These are phyloP conservation scores for Prietella phreatophila DNA, from an alignment of 2,113 vertebrate genomes.

Conservation along the genomic window DNA sequence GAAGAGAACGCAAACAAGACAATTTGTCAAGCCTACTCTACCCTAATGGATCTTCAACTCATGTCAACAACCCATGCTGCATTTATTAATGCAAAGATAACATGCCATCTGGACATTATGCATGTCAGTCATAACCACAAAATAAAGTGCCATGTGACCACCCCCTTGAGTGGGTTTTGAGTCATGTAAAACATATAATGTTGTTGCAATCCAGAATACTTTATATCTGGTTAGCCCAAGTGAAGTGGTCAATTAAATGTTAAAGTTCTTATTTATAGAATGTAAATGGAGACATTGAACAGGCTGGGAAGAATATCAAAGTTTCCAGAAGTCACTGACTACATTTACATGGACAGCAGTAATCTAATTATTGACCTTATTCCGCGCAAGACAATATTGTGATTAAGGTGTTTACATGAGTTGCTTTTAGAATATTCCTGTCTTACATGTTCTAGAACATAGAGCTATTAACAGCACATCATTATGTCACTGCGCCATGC, in stretches of 20 bases:
- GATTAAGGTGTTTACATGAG: no score
- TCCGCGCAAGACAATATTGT: no score
- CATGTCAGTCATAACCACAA: neutral
- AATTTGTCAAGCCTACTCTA: neutral
- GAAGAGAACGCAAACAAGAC: neutral
- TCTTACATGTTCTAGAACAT: no score
- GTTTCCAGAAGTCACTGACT: neutral
- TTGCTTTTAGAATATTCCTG: no score
- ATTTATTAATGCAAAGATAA: neutral
- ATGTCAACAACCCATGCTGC: neutral
- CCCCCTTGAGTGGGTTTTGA: neutral
- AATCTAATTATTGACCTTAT: no score
- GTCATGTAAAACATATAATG: neutral
- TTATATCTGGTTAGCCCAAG: neutral
- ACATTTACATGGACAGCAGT: no score
- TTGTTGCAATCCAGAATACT: neutral
- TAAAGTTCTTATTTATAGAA: neutral
- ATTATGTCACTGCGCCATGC: no score
- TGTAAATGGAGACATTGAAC: neutral
- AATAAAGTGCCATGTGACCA: neutral
- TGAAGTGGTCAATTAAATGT: neutral
- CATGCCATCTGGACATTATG: neutral
- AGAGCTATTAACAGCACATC: no score
- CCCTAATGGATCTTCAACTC: neutral
- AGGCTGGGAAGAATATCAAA: neutral